Evolutionary conservation across 2,888 invertebrate genomes (phyloP), one percentile per base, ranked within the genome.

Genomic region (Leptinotarsa peninsularis): DNA sequence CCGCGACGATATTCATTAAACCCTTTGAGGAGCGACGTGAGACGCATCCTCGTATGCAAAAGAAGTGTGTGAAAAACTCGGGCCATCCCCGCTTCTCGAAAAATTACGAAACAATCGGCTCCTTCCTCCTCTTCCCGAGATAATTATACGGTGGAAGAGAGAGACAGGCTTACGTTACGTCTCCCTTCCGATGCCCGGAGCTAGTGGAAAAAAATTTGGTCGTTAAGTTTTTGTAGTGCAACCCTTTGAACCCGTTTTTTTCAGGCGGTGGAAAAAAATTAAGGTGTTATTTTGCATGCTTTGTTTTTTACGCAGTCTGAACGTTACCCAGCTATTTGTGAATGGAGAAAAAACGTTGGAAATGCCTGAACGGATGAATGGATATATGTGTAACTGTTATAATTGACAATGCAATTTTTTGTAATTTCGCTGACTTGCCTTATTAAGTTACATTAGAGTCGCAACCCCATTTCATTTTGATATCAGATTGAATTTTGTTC

Each of bases 1-100:
- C 77, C 80, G 81, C 72, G 81, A 80, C 76, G 83, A 83, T 82
- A 84, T 86, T 85, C 85, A 85, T 85, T 85, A 85, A 78, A 82
- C 82, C 83, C 83, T 81, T 81, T 81, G 66, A 76, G 60, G n/a
- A 49, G 58, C 43, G 33, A 14, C n/a, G 68, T 56, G 69, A 71
- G 73, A 67, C 63, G 68, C 68, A 69, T 81, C 81, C 80, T 79
- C 74, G 72, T 79, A 79, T 79, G 79, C 79, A 79, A 79, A 79
- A 79, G 78, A 75, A 70, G 78, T 78, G 78, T 79, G 79, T 79
- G 79, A 78, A 78, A 77, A 78, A 78, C 71, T 21, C 68, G 67
- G 56, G 63, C 56, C 71, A 75, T 73, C 75, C 75, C 75, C 49
- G 21, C 74, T 67, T 67, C 54, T 49, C 66, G 23, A 75, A 73